A percentile compares a stretch with the other conserved stretches of the same genome.
Evolutionary conservation across 2,888 invertebrate genomes (phyloP).

Genomic region (Lymantria dispar): DNA sequence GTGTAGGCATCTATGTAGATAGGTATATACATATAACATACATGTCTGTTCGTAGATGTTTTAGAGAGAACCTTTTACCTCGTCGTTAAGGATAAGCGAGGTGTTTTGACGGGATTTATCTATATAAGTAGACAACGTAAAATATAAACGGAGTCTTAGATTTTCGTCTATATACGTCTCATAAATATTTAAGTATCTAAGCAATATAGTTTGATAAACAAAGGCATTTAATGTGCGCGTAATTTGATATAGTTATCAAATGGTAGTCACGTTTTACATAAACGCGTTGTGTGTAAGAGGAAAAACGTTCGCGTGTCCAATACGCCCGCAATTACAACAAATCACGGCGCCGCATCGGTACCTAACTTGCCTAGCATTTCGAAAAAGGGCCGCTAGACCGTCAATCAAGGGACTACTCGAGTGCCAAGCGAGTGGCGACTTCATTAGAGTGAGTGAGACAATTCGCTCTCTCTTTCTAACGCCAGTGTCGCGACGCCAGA

Average conservation of each 20-base stretch:
- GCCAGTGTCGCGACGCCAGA: slow-evolving; percentile 73
- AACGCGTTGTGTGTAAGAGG: slow-evolving; percentile 6
- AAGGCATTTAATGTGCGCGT: slow-evolving; percentile 5
- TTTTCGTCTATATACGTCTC: neutral
- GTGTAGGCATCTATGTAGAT: neutral
- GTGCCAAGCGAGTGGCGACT: slow-evolving; percentile 58
- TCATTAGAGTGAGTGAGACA: slow-evolving; percentile 72
- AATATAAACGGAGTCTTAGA: neutral
- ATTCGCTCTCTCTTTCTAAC: slow-evolving; percentile 54
- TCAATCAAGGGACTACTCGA: slow-evolving; percentile 71
- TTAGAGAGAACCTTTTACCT: slow-evolving; percentile 6
- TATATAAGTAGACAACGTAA: neutral
- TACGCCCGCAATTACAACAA: slow-evolving; percentile 57
- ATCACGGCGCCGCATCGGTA: slow-evolving; percentile 69
- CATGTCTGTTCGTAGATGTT: neutral
- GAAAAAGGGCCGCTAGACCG: slow-evolving; percentile 72
- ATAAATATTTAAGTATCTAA: neutral
- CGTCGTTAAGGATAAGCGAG: slow-evolving; percentile 4
- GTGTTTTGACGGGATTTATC: slow-evolving; percentile 4
- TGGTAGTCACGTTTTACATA: neutral
- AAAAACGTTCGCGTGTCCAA: slow-evolving; percentile 38
- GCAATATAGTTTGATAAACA: neutral
- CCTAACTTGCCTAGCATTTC: slow-evolving; percentile 56
- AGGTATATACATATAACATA: neutral
- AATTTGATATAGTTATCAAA: slow-evolving; percentile 6